Conservation (phyloP, 2,113 vertebrate species). For the Ammodramus savannarum region DNA sequence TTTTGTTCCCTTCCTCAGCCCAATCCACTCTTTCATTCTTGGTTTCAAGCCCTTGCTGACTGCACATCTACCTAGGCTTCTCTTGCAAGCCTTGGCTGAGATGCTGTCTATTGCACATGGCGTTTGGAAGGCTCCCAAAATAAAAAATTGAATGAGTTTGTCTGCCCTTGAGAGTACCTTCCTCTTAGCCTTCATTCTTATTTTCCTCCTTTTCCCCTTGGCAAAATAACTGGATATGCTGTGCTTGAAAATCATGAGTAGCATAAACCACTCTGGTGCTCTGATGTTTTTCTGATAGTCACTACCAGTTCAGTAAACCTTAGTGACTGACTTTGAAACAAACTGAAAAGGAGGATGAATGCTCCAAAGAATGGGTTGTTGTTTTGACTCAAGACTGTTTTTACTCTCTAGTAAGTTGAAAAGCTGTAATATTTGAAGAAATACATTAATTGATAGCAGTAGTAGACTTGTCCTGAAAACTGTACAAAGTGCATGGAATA, state of each 20-base stretch:
- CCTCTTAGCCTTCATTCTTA: neutral
- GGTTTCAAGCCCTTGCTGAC: neutral
- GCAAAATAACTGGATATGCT: neutral
- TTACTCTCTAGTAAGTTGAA: neutral
- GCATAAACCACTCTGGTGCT: neutral
- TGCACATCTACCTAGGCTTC: neutral
- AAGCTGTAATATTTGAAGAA: neutral
- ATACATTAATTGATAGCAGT: neutral
- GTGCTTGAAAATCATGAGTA: neutral
- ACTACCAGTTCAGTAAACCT: neutral
- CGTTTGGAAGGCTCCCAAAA: neutral
- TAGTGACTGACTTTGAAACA: neutral
- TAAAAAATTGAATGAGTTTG: neutral
- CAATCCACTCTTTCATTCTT: neutral
- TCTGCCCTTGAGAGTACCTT: neutral
- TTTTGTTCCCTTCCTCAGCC: neutral
- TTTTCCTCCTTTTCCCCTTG: neutral
- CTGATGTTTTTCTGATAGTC: neutral
- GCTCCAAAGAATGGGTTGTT: neutral
- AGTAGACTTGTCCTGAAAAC: neutral
- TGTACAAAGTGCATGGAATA: neutral
- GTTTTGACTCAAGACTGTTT: neutral
- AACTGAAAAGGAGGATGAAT: neutral
- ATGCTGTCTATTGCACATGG: neutral
- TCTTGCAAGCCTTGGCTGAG: neutral